Evolutionary conservation across 2,113 vertebrate species (phyloP).

Genomic region (Neomonachus schauinslandi): DNA sequence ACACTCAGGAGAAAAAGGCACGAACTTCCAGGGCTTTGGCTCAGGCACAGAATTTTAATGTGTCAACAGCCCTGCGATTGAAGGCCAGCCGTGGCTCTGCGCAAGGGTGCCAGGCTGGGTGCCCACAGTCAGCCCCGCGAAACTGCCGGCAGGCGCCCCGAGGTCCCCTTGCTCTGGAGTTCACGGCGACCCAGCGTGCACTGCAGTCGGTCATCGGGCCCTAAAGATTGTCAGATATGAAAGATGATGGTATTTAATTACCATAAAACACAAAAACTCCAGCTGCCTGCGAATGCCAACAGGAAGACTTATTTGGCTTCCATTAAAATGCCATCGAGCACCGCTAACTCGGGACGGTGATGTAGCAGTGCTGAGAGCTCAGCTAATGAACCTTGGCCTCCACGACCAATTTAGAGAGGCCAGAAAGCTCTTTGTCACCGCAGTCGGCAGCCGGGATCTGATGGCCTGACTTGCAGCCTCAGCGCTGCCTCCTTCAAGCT

Average conservation of each 20-base stretch:
- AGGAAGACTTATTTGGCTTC: conserved; percentile 78
- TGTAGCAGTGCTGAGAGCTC: conserved; percentile 68
- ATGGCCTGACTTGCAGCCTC: conserved; percentile 20
- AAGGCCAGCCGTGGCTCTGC: neutral
- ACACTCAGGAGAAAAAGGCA: neutral
- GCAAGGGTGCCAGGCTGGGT: neutral
- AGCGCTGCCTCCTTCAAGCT: conserved; percentile 45
- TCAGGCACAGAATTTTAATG: neutral
- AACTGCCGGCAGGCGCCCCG: neutral
- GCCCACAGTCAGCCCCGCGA: neutral
- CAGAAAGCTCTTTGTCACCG: conserved; percentile 68
- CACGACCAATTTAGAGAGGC: conserved; percentile 64
- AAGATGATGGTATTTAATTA: conserved; percentile 76
- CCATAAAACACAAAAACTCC: conserved; percentile 72
- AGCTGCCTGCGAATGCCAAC: conserved; percentile 59
- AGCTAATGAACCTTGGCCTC: conserved; percentile 83
- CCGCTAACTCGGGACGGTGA: conserved; percentile 69
- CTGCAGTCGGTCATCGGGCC: conserved; percentile 68
- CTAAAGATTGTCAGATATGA: conserved; percentile 71
- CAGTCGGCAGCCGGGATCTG: neutral
- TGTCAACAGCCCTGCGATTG: neutral
- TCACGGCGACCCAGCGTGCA: conserved; percentile 49
- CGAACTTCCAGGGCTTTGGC: conserved; percentile 20
- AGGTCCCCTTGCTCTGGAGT: conserved; percentile 18
- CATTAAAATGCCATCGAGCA: conserved; percentile 83